Evolutionary conservation across 2,888 invertebrate genomes (phyloP), one percentile per base, ranked within the genome.

Genomic region (Myathropa florea): DNA sequence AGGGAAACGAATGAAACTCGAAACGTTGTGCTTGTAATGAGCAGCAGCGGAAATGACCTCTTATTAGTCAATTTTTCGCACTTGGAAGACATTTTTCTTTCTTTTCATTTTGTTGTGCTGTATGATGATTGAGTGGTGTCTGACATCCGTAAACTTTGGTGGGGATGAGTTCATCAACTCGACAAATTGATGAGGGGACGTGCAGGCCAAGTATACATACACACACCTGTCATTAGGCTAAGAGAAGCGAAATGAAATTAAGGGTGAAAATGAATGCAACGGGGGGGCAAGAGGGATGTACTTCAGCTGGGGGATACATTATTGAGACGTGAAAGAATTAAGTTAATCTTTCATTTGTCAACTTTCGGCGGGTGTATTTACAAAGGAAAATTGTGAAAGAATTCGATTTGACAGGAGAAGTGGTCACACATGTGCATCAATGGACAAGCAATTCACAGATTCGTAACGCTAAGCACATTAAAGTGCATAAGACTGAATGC

Each of bases 71-170:
- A 77, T 82, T 77, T 77, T 59, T 33, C 53, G 61, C 60, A 55
- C 28, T 46, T 73, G 85, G 85, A 77, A 33, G 85, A 85, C 85
- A 85, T 85, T 77, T 85, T 84, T 81, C 60, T 28, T 76, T 39
- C 3, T 14, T 33, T 81, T 57, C 57, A 7, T 1, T 24, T 57
- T 14, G 57, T 23, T 23, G 23, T 23, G 14, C 46, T 46, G 7
- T 46, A 46, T 18, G 46, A 7, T 18, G 46, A 46, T 46, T n/a
- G 46, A 46, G 18, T 46, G 46, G 46, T 46, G 46, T 46, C 46
- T 18, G 46, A 46, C 46, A 18, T 18, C 18, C 46, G 46, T 18
- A 18, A 4, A 18, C 18, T 46, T 46, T 46, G 7, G 18, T 46
- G 46, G 46, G 46, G 46, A 46, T 46, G 46, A 18, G 46, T 46